phyloP scores from a whole-genome alignment of 2,113 vertebrate genomes.

The Parus major region DNA sequence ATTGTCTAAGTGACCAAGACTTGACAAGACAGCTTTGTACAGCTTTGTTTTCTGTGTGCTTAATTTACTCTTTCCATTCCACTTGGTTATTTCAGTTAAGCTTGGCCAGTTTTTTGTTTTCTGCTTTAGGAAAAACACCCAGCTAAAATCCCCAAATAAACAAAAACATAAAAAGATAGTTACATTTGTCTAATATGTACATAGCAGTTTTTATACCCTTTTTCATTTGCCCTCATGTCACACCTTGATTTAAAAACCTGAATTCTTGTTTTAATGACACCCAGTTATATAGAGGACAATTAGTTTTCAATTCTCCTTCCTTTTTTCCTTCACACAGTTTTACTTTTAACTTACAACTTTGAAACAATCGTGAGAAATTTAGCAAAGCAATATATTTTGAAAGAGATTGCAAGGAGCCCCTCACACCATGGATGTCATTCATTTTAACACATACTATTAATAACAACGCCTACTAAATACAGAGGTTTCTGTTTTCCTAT shows the following conservation, averaged over 20 bases:
- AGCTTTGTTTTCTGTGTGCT: not conserved
- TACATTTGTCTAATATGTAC: not conserved
- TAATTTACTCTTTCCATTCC: not conserved
- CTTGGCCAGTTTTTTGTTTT: not conserved
- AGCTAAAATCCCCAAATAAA: not conserved
- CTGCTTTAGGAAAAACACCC: not conserved
- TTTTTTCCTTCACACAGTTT: not conserved
- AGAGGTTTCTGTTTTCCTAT: not conserved
- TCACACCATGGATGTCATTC: not conserved
- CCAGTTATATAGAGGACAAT: not conserved
- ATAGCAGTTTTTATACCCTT: accelerated
- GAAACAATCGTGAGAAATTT: not conserved
- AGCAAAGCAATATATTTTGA: not conserved
- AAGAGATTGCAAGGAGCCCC: not conserved
- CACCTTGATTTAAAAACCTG: not conserved
- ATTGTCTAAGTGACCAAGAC: not conserved
- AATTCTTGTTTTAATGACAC: not conserved
- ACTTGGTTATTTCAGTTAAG: not conserved
- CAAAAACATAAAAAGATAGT: not conserved
- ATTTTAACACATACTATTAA: not conserved
- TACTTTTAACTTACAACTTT: not conserved
- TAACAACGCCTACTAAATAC: not conserved
- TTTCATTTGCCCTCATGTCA: not conserved
- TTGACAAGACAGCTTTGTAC: not conserved
- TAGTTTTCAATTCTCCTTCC: not conserved